Evolutionary conservation across 1,140 invertebrate genomes (phyloP).

Genomic region (Pemphigus obesinymphae): DNA sequence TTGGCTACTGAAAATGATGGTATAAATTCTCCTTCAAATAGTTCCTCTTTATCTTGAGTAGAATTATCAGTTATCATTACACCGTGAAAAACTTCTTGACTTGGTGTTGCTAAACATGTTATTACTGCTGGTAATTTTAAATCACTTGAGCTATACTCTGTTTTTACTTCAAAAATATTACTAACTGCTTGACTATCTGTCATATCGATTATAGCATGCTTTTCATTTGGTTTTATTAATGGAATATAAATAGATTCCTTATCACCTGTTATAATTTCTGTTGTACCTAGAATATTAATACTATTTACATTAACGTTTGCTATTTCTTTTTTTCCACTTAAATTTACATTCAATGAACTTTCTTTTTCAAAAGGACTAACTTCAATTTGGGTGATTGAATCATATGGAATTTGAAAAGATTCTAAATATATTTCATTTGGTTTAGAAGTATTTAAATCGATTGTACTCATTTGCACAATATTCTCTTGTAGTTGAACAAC

Average conservation of each 20-base stretch:
- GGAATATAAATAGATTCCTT: background rate
- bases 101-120: background rate
- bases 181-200: background rate
- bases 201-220: background rate
- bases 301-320: background rate
- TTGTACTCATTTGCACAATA: background rate
- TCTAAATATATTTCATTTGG: background rate
- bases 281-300: background rate
- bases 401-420: background rate
- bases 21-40: slow-evolving; percentile 31
- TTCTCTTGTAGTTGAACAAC: slow-evolving; percentile 20
- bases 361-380: slow-evolving; percentile 13
- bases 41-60: slow-evolving; percentile 29
- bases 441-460: background rate
- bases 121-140: background rate
- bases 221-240: background rate
- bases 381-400: background rate
- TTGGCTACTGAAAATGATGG: background rate
- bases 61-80: background rate
- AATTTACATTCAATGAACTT: background rate
- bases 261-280: slow-evolving; percentile 9
- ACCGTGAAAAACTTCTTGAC: slow-evolving; percentile 28
- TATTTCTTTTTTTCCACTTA: background rate
- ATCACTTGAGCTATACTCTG: background rate
- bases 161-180: background rate